These are phyloP conservation scores for Heterotis niloticus DNA, from an alignment of 2,113 vertebrate species.

Conservation along the genomic window DNA sequence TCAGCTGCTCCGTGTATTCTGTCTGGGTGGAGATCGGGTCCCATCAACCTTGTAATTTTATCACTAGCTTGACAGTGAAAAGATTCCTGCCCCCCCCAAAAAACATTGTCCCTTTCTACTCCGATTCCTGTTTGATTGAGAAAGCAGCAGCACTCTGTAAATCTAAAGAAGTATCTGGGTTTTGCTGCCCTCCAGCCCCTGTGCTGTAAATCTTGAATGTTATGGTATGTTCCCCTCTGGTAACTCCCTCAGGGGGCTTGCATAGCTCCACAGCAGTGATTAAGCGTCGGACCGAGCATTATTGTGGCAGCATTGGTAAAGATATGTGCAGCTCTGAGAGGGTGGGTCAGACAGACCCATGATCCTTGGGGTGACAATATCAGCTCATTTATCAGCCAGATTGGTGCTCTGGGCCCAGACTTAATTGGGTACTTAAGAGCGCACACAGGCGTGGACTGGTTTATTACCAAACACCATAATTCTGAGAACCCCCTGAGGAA, in stretches of 20 bases:
- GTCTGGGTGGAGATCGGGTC: neutral
- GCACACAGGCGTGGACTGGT: neutral
- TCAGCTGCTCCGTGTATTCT: neutral
- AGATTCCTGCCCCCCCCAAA: neutral
- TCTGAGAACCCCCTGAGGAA: neutral
- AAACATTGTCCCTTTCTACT: neutral
- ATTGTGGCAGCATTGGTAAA: constrained; percentile 27
- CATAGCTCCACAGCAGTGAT: constrained; percentile 8
- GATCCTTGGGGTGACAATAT: constrained; percentile 10
- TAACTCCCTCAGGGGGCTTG: neutral
- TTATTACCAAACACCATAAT: neutral
- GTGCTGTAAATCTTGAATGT: constrained; percentile 39
- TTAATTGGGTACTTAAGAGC: constrained; percentile 25
- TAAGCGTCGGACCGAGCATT: neutral
- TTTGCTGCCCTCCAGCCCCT: neutral
- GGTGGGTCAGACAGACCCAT: constrained; percentile 4
- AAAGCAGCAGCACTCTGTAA: constrained; percentile 33
- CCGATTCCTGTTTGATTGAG: constrained; percentile 21
- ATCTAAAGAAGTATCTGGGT: constrained; percentile 13
- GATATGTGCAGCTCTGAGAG: constrained; percentile 20
- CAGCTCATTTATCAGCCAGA: constrained; percentile 22
- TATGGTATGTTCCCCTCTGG: neutral
- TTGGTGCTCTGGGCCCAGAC: neutral
- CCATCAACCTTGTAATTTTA: neutral
- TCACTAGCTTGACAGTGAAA: too few species aligned